Conservation (phyloP, 2,888 invertebrate species). For the Osedax fenrisi region DNA sequence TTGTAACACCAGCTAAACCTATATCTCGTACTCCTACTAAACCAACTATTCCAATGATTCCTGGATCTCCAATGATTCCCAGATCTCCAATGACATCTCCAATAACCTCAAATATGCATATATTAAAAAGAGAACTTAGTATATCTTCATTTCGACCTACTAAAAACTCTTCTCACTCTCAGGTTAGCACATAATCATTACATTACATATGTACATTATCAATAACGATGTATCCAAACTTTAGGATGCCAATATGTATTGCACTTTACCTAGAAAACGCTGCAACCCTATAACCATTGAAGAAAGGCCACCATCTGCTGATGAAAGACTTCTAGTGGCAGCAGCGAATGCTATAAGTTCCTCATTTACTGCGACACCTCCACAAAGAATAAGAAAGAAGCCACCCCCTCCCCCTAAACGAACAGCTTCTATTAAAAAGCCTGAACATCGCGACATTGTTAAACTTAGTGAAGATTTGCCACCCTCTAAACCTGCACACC, state of each 20-base stretch:
- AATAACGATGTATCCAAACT: too few relatives aligned
- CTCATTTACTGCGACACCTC: neutral
- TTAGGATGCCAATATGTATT: neutral
- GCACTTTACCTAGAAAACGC: neutral
- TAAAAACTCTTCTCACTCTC: too few relatives aligned
- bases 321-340: neutral
- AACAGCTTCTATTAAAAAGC: constrained; percentile 48
- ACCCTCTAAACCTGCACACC: neutral
- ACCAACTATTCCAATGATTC: neutral
- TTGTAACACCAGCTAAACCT: neutral
- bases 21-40: neutral
- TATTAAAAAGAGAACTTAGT: too few relatives aligned
- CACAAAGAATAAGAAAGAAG: neutral
- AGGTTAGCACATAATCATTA: too few relatives aligned
- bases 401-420: constrained; percentile 54
- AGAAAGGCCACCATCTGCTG: neutral
- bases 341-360: neutral
- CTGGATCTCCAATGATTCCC: neutral
- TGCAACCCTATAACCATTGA: neutral
- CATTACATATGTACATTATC: too few relatives aligned
- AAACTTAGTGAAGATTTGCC: neutral
- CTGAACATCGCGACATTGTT: neutral
- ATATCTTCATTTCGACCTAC: too few relatives aligned
- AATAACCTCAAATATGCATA: too few relatives aligned
- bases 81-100: too few relatives aligned